A percentile compares a stretch with the other conserved stretches of the same genome.
Evolutionary conservation across 2,797 vertebrate genomes (phyloP).

Genomic region (Onychomys torridus): DNA sequence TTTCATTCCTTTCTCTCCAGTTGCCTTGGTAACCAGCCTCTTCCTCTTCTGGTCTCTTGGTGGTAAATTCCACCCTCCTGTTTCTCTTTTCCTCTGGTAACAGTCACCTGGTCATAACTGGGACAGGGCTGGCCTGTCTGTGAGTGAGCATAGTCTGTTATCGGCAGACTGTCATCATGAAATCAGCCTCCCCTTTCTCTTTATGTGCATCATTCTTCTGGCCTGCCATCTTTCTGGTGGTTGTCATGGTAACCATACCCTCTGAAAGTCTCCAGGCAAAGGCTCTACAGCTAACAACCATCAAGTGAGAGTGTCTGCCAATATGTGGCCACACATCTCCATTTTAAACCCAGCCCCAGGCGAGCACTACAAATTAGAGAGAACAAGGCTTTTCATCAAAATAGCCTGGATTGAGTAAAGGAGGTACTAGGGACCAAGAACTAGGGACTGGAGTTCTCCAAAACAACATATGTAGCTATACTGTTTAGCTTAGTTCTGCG

Average conservation of each 20-base stretch:
- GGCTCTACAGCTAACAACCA: slow-evolving; percentile 82
- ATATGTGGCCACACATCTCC: slow-evolving; percentile 74
- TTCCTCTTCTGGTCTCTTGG: slow-evolving; percentile 80
- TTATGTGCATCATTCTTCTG: slow-evolving; percentile 78
- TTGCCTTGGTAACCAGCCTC: slow-evolving; percentile 82
- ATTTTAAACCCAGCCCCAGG: slow-evolving; percentile 79
- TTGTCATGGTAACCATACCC: slow-evolving; percentile 84
- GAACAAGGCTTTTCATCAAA: slow-evolving; percentile 78
- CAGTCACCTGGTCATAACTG: slow-evolving; percentile 80
- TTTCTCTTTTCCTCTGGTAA: slow-evolving; percentile 81
- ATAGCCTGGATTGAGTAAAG: slow-evolving; percentile 61
- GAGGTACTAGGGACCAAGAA: slow-evolving; percentile 14
- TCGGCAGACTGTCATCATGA: slow-evolving; percentile 75
- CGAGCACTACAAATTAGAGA: slow-evolving; percentile 74
- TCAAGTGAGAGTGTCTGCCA: slow-evolving; percentile 79
- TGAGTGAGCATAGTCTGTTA: slow-evolving; percentile 66
- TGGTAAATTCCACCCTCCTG: slow-evolving; percentile 79
- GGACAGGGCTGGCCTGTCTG: slow-evolving; percentile 65
- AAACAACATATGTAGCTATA: slow-evolving; percentile 41
- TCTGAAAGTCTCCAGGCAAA: slow-evolving; percentile 83
- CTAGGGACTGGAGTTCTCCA: slow-evolving; percentile 36
- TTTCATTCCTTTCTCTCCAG: slow-evolving; percentile 81
- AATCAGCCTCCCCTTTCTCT: slow-evolving; percentile 70
- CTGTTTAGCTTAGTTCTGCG: slow-evolving; percentile 31
- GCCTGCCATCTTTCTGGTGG: slow-evolving; percentile 76